Conservation (phyloP, 1,140 invertebrate species). For the Globodera rostochiensis region DNA sequence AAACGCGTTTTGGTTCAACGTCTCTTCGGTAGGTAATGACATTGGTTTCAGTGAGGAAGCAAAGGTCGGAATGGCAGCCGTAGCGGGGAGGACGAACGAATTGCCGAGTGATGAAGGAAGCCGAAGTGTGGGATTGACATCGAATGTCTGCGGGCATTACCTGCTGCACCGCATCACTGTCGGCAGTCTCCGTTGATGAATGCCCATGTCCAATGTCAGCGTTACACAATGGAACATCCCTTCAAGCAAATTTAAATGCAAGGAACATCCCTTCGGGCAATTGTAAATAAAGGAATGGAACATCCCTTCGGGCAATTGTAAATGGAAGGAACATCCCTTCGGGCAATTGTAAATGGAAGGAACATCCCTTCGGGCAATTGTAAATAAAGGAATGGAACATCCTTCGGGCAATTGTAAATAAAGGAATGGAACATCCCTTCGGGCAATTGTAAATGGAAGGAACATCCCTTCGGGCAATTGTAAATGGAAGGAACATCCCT, state of each 20-base stretch:
- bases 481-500: too few species aligned
- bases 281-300: too few species aligned
- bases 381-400: too few species aligned
- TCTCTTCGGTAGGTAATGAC: neutral
- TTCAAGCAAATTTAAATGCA: neutral
- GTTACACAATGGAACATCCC: slow-evolving; percentile 17
- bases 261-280: neutral
- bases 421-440: too few species aligned
- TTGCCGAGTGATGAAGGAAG: slow-evolving; percentile 25
- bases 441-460: neutral
- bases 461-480: neutral
- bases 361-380: too few species aligned
- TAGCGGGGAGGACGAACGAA: slow-evolving; percentile 16
- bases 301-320: too few species aligned
- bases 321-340: too few species aligned
- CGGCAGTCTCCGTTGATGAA: neutral
- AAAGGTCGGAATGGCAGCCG: slow-evolving; percentile 31
- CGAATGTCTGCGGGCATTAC: slow-evolving; percentile 2
- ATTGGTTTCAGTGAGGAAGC: slow-evolving; percentile 39
- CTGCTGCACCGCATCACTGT: neutral
- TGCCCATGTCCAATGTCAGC: neutral
- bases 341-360: too few species aligned
- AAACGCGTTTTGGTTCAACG: too few species aligned
- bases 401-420: neutral
- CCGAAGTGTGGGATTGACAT: slow-evolving; percentile 25